A percentile compares a stretch with the other conserved stretches of the same genome.
These are phyloP conservation scores for Xiphydria camelus DNA, from an alignment of 2,888 invertebrate species.

Conservation along the genomic window DNA sequence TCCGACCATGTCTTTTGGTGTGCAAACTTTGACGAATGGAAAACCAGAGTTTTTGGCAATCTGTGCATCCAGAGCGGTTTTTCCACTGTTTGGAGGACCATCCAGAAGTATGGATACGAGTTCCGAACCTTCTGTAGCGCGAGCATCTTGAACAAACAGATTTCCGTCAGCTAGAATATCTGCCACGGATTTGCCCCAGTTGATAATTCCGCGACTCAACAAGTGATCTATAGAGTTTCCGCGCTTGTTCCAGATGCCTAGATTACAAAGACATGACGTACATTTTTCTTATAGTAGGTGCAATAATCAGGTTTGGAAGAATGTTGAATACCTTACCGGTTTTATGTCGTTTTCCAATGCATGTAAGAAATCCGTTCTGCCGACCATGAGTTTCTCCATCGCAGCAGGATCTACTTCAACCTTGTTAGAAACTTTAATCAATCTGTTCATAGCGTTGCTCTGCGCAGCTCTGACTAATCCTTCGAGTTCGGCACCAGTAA, in stretches of 20 bases:
- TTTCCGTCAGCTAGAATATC: constrained; percentile 90
- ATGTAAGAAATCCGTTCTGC: constrained; percentile 67
- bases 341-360: constrained; percentile 69
- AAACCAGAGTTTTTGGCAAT: constrained; percentile 97
- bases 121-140: constrained; percentile 74
- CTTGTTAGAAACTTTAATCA: constrained; percentile 68
- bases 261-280: no score
- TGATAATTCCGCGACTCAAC: constrained; percentile 84
- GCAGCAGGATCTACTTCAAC: constrained; percentile 73
- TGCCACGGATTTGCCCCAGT: constrained; percentile 89
- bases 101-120: constrained; percentile 91
- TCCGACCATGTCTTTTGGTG: constrained; percentile 96
- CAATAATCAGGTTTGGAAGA: not conserved
- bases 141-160: constrained; percentile 85
- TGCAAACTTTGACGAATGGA: constrained; percentile 96
- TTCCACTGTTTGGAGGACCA: constrained; percentile 95
- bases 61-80: constrained; percentile 94
- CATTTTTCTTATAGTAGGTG: no score
- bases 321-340: constrained; percentile 37
- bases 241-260: constrained; percentile 95
- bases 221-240: constrained; percentile 87
- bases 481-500: constrained; percentile 77
- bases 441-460: constrained; percentile 74
- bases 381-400: constrained; percentile 68
- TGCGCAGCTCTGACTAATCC: constrained; percentile 75